These are phyloP conservation scores for Glyptemys insculpta DNA, from an alignment of 2,797 vertebrate species.

Conservation along the genomic window DNA sequence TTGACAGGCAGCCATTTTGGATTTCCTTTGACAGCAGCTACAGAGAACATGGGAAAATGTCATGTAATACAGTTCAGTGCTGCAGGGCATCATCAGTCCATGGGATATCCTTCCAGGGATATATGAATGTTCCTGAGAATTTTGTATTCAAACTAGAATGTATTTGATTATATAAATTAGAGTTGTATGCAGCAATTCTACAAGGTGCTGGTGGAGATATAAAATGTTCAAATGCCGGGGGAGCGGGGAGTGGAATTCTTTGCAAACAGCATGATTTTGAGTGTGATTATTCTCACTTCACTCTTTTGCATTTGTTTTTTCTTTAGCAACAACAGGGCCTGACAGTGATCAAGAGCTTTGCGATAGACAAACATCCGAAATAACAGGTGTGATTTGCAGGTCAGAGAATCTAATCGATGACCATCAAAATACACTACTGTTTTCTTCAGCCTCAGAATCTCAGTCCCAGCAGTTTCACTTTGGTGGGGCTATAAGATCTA, in stretches of 20 bases:
- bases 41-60: rapidly evolving
- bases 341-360: not conserved
- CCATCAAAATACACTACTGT: not conserved
- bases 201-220: not conserved
- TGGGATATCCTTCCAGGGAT: rapidly evolving
- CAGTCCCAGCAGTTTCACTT: not conserved
- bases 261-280: not conserved
- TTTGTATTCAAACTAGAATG: not conserved
- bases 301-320: not conserved
- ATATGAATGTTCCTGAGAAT: not conserved
- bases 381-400: rapidly evolving
- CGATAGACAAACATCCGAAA: not conserved
- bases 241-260: not conserved
- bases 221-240: not conserved
- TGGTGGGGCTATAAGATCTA: not conserved
- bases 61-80: not conserved
- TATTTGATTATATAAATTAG: not conserved
- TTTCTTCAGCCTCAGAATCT: not conserved
- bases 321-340: not conserved
- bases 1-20: not conserved
- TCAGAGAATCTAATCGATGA: not conserved
- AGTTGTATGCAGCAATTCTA: not conserved
- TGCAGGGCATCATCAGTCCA: not conserved
- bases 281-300: not conserved
- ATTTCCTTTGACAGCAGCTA: not conserved